Evolutionary conservation across 30 jellyfish, hydroid and myxozoan species (phyloP).

Genomic region (Turritopsis dohrnii): DNA sequence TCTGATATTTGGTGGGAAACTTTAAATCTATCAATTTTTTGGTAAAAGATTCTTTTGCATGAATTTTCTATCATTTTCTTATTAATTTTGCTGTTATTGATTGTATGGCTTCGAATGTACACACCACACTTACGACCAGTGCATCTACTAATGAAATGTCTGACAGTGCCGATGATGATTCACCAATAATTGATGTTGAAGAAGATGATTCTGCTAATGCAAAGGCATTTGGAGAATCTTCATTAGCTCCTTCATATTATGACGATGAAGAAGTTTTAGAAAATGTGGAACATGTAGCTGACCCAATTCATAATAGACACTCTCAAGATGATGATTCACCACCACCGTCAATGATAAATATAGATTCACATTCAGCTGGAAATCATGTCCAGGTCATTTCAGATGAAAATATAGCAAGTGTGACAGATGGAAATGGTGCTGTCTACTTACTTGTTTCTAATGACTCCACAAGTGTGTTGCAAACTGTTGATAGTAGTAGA

Average conservation of each 20-base stretch:
- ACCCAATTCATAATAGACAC: background rate
- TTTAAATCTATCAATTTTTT: background rate
- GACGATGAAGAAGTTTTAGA: background rate
- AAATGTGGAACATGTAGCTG: background rate
- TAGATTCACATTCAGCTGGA: background rate
- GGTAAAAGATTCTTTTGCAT: background rate
- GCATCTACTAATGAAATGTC: background rate
- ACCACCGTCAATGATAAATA: background rate
- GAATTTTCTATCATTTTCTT: background rate
- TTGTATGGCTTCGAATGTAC: background rate
- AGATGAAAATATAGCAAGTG: background rate
- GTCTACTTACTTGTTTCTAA: background rate
- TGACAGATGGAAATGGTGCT: background rate
- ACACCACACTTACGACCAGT: background rate
- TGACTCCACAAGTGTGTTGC: constrained; percentile 13
- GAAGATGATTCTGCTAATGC: background rate
- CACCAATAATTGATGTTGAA: background rate
- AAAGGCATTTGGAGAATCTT: background rate
- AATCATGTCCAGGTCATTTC: background rate
- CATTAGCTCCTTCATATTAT: background rate
- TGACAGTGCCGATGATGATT: background rate
- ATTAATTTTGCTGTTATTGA: background rate
- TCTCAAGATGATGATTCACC: background rate
- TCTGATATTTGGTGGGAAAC: constrained; percentile 16
- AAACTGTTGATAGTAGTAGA: background rate